phyloP scores from a whole-genome alignment of 1,140 invertebrate genomes.

The Drosophila parvula region DNA sequence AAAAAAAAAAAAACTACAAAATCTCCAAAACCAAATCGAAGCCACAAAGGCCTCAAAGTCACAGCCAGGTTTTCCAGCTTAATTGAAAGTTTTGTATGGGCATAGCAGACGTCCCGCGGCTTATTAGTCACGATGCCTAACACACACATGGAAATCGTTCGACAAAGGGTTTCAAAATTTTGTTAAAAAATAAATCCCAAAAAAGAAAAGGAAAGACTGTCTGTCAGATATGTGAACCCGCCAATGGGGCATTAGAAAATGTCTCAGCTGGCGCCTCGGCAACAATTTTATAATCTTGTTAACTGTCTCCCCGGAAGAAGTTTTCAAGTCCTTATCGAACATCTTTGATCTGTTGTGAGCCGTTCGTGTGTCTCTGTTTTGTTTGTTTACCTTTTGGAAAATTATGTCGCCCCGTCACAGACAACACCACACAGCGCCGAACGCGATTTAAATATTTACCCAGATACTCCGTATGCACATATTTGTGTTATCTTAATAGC shows the following conservation, averaged over 20 bases:
- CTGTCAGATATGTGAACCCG: conserved; percentile 27
- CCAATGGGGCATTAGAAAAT: conserved; percentile 24
- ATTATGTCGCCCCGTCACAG: conserved; percentile 49
- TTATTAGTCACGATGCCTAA: conserved; percentile 75
- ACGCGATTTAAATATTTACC: conserved; percentile 75
- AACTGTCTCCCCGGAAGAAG: conserved; percentile 64
- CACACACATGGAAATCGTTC: conserved; percentile 65
- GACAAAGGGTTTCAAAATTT: conserved; percentile 34
- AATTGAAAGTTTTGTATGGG: conserved; percentile 69
- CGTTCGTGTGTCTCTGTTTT: conserved; percentile 26
- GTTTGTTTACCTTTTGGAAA: conserved; percentile 40
- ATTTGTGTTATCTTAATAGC: conserved; percentile 67
- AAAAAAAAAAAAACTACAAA: conserved; percentile 19
- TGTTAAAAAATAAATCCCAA: conserved; percentile 9
- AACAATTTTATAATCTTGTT: conserved; percentile 48
- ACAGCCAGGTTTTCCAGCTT: conserved; percentile 53
- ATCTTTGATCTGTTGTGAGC: conserved; percentile 59
- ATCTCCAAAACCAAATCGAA: conserved; percentile 19
- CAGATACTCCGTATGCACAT: conserved; percentile 60
- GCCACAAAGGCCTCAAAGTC: conserved; percentile 31
- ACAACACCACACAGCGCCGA: conserved; percentile 27
- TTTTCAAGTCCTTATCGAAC: conserved; percentile 58
- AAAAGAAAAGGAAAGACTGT: conserved; percentile 8
- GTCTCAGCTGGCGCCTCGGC: conserved; percentile 51
- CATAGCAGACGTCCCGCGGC: conserved; percentile 64